Evolutionary conservation across 2,888 invertebrate species (phyloP).

Genomic region (Ptilodon capucinus): DNA sequence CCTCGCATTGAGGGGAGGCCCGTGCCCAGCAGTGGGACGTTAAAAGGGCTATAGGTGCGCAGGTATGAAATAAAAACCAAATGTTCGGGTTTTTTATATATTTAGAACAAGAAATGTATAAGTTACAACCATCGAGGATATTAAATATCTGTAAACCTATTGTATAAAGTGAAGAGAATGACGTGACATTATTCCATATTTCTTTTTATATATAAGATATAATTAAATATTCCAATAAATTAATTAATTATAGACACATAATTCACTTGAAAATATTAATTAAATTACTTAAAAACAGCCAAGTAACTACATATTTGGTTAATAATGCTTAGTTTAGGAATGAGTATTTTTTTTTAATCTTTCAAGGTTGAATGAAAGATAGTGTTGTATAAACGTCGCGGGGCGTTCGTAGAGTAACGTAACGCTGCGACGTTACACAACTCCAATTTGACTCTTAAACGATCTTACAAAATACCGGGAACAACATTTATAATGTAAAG

Average conservation of each 20-base stretch:
- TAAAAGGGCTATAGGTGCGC: background rate
- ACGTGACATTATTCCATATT: conserved; percentile 76
- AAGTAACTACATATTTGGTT: conserved; percentile 79
- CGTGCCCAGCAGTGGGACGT: no score
- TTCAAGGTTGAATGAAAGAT: conserved; percentile 64
- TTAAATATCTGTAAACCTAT: conserved; percentile 84
- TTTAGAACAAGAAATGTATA: conserved; percentile 84
- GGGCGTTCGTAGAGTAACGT: background rate
- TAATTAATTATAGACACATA: conserved; percentile 81
- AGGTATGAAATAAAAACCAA: conserved; percentile 38
- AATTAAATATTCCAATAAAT: conserved; percentile 76
- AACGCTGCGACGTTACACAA: conserved; percentile 24
- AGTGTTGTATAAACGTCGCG: conserved; percentile 23
- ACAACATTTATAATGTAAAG: conserved; percentile 76
- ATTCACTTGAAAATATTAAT: conserved; percentile 80
- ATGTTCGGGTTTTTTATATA: conserved; percentile 78
- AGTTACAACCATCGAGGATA: conserved; percentile 84
- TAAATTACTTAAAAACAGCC: conserved; percentile 79
- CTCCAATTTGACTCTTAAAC: conserved; percentile 54
- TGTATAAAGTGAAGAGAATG: conserved; percentile 83
- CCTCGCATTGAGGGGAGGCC: no score
- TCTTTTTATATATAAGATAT: conserved; percentile 71
- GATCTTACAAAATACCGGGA: conserved; percentile 77
- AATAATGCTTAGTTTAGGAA: conserved; percentile 79
- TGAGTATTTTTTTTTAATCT: conserved; percentile 71